Conservation (phyloP, 1,140 invertebrate genomes). For the Diploscapter pachys region DNA sequence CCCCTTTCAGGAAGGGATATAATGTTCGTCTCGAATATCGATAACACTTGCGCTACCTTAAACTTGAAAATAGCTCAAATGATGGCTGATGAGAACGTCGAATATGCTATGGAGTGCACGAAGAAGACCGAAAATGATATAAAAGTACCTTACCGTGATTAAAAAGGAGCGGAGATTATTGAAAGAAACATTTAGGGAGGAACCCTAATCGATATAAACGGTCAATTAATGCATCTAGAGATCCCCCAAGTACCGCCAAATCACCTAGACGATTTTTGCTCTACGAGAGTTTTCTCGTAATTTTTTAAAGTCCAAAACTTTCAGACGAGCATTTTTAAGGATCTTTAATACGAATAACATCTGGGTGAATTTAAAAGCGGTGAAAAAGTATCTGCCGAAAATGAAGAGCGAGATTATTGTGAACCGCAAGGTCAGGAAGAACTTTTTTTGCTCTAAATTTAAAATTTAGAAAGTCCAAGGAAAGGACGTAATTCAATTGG, state of each 20-base stretch:
- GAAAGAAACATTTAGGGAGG: constrained; percentile 72
- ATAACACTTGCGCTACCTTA: constrained; percentile 95
- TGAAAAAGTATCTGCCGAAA: constrained; percentile 75
- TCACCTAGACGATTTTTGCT: constrained; percentile 94
- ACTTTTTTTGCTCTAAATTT: no score
- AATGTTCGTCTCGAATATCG: constrained; percentile 97
- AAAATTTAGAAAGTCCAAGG: constrained; percentile 39
- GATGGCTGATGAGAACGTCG: constrained; percentile 58
- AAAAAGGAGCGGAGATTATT: neutral
- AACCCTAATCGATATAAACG: constrained; percentile 91
- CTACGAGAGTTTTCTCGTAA: constrained; percentile 91
- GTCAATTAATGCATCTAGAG: constrained; percentile 88
- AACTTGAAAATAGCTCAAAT: constrained; percentile 70
- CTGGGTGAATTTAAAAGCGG: constrained; percentile 88
- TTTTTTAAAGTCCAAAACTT: constrained; percentile 19
- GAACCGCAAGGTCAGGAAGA: constrained; percentile 47
- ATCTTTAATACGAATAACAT: constrained; percentile 99
- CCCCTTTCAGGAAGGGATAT: constrained; percentile 67
- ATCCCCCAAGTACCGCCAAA: constrained; percentile 98
- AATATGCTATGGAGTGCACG: constrained; percentile 99
- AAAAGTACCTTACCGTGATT: constrained; percentile 68
- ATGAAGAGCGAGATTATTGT: constrained; percentile 92
- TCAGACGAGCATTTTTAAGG: constrained; percentile 53
- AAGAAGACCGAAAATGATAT: constrained; percentile 97
- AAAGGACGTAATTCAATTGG: constrained; percentile 50